Percentiles rank a stretch among this genome's conserved stretches.
Conservation (phyloP, 2,113 vertebrate species). For the Dendrocopos noguchii region DNA sequence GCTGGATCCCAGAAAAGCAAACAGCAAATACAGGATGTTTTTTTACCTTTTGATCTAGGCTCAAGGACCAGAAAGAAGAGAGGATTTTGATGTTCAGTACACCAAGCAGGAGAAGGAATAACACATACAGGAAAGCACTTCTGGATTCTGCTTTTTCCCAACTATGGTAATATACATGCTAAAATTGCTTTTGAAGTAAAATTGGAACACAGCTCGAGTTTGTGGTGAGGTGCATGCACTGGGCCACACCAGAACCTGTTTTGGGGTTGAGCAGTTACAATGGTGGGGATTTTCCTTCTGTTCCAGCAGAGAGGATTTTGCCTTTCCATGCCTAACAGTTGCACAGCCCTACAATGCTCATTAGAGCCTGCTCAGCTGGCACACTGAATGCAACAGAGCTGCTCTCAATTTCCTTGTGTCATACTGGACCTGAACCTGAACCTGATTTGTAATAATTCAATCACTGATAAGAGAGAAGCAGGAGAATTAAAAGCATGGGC, state of each 20-base stretch:
- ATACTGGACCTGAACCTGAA: neutral
- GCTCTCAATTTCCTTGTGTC: neutral
- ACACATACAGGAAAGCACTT: neutral
- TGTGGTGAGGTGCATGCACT: neutral
- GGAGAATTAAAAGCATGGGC: neutral
- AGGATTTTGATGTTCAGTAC: neutral
- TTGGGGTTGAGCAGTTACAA: neutral
- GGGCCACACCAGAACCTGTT: neutral
- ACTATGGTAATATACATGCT: neutral
- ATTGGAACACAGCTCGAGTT: neutral
- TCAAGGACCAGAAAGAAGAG: neutral
- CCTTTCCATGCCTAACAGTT: neutral
- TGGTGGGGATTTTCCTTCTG: neutral
- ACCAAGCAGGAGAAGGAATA: neutral
- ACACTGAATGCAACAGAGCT: neutral
- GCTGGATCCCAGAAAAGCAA: neutral
- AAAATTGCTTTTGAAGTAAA: constrained; percentile 23
- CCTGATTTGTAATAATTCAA: neutral
- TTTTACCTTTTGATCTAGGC: neutral
- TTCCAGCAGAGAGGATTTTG: neutral
- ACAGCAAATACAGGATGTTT: neutral
- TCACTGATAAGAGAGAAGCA: neutral
- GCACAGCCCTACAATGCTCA: accelerated
- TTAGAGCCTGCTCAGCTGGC: neutral
- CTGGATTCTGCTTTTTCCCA: neutral